Conservation (phyloP, 2,888 invertebrate species). For the Arctia plantaginis region DNA sequence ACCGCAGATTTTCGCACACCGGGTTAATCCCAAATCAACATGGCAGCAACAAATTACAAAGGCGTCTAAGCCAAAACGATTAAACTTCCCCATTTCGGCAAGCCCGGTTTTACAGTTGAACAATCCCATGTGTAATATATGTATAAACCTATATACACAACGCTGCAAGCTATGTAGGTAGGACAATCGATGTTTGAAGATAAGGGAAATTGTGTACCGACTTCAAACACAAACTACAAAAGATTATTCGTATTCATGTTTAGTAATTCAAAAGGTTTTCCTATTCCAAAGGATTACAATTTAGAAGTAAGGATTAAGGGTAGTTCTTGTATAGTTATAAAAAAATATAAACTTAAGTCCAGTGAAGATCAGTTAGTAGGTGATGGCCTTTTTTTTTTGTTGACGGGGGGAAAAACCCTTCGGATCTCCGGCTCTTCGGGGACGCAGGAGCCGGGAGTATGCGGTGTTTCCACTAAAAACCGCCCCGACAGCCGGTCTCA, state of each 20-base stretch:
- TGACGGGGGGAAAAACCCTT: too few relatives aligned
- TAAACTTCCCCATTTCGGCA: conserved; percentile 13
- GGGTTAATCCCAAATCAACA: conserved; percentile 16
- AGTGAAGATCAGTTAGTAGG: too few relatives aligned
- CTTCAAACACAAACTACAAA: not conserved
- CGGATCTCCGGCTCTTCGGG: too few relatives aligned
- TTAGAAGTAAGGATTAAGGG: not conserved
- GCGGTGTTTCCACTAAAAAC: too few relatives aligned
- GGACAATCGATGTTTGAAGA: not conserved
- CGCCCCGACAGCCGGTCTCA: too few relatives aligned
- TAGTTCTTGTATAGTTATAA: too few relatives aligned
- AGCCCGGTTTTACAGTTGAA: conserved; percentile 7
- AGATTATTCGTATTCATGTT: too few relatives aligned
- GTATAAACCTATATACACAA: not conserved
- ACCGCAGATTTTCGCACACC: not conserved
- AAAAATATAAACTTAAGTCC: too few relatives aligned
- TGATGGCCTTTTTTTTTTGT: too few relatives aligned
- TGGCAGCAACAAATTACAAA: conserved; percentile 16
- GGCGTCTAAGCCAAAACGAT: conserved; percentile 17
- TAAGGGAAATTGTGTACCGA: not conserved
- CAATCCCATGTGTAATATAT: conserved; percentile 2
- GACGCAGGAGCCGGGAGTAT: too few relatives aligned
- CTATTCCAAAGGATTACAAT: not conserved
- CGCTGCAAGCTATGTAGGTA: not conserved
- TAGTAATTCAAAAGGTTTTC: too few relatives aligned